A percentile compares a stretch with the other conserved stretches of the same genome.
Evolutionary conservation across 2,797 vertebrate genomes (phyloP).

Genomic region (Epinephelus malabaricus): DNA sequence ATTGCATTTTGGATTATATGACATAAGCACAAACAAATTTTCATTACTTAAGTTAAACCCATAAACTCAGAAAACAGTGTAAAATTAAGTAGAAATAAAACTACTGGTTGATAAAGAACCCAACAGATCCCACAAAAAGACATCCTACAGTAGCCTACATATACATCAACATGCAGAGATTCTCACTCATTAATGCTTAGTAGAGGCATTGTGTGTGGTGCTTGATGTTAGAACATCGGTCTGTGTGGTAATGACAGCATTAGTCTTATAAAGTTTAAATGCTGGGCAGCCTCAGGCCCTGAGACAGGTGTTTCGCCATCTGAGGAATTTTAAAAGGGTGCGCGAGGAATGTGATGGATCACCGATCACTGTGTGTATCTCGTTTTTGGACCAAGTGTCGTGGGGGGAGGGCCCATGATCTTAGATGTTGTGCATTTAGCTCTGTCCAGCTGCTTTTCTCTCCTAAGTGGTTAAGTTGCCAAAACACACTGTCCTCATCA

Average conservation of each 20-base stretch:
- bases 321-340: conserved; percentile 14
- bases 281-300: neutral
- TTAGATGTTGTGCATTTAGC: neutral
- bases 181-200: neutral
- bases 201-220: neutral
- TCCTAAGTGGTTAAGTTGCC: conserved; percentile 12
- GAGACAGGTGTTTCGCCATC: conserved; percentile 6
- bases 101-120: neutral
- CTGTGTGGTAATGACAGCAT: conserved; percentile 12
- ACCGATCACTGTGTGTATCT: conserved; percentile 2
- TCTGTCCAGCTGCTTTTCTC: conserved; percentile 6
- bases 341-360: conserved; percentile 29
- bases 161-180: neutral
- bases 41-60: neutral
- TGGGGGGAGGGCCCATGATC: neutral
- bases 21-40: neutral
- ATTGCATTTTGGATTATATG: neutral
- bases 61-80: too few species aligned
- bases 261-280: conserved; percentile 5
- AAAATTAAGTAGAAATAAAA: neutral
- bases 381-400: neutral
- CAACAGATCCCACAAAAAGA: neutral
- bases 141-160: neutral
- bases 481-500: conserved; percentile 1
- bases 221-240: neutral